Conservation (phyloP, 1,140 invertebrate genomes). For the Drosophila burlai region DNA sequence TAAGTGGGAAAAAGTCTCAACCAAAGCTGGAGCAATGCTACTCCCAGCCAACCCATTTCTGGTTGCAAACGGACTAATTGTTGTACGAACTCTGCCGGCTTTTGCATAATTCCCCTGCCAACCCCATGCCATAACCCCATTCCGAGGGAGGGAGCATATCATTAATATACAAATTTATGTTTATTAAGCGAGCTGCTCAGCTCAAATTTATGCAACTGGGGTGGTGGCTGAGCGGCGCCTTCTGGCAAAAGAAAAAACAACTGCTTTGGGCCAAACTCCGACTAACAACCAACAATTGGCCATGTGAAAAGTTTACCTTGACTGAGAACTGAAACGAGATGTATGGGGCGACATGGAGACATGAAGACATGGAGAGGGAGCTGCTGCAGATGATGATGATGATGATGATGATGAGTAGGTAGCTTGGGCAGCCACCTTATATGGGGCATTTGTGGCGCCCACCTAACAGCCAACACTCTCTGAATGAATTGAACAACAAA, state of each 20-base stretch:
- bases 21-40: background rate
- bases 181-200: conserved; percentile 46
- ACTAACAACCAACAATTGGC: conserved; percentile 48
- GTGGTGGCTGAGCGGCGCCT: conserved; percentile 63
- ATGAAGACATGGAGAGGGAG: background rate
- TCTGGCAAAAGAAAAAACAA: conserved; percentile 22
- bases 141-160: conserved; percentile 29
- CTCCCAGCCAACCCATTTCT: conserved; percentile 61
- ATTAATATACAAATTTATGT: conserved; percentile 79
- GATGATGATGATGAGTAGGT: conserved; percentile 16
- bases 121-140: conserved; percentile 18
- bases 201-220: conserved; percentile 74
- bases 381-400: background rate
- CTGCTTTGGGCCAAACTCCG: conserved; percentile 6
- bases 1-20: conserved; percentile 37
- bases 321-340: conserved; percentile 16
- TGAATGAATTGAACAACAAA: background rate
- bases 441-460: conserved; percentile 47
- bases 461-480: conserved; percentile 38
- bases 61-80: conserved; percentile 64
- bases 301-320: conserved; percentile 52
- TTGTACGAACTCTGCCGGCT: conserved; percentile 52
- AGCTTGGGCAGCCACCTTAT: conserved; percentile 30
- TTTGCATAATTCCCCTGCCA: conserved; percentile 47
- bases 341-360: background rate